Percentiles rank a stretch among this genome's conserved stretches.
These are phyloP conservation scores for Actenoides hombroni DNA, from an alignment of 2,113 vertebrate species.

Conservation along the genomic window DNA sequence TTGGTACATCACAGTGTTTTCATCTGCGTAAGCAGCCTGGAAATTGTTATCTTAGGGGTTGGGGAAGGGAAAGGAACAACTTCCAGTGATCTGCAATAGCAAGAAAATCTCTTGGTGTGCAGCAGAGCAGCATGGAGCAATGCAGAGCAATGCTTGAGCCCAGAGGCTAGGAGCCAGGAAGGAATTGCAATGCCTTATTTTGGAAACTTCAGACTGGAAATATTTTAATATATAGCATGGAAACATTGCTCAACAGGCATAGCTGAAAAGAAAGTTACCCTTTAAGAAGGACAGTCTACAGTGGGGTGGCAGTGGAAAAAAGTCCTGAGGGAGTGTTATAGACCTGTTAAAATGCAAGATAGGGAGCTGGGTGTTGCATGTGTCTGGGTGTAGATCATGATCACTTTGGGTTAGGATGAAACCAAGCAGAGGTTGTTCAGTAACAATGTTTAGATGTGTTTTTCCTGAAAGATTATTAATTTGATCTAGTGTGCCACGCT, in stretches of 20 bases:
- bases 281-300: background rate
- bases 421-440: background rate
- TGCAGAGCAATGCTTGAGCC: background rate
- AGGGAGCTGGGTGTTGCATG: background rate
- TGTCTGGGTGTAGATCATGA: fast-evolving
- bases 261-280: background rate
- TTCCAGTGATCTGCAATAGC: background rate
- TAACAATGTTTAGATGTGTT: background rate
- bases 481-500: background rate
- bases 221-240: background rate
- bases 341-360: background rate
- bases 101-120: background rate
- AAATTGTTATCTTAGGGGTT: background rate
- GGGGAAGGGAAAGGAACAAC: background rate
- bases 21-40: background rate
- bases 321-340: too few species aligned
- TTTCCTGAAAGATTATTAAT: background rate
- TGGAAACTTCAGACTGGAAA: background rate
- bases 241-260: background rate
- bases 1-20: background rate
- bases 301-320: background rate
- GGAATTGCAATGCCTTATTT: background rate
- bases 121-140: background rate
- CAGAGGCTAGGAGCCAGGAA: background rate
- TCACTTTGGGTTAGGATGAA: background rate